Evolutionary conservation across 2,888 invertebrate species (phyloP).

Genomic region (Dryococelus australis): DNA sequence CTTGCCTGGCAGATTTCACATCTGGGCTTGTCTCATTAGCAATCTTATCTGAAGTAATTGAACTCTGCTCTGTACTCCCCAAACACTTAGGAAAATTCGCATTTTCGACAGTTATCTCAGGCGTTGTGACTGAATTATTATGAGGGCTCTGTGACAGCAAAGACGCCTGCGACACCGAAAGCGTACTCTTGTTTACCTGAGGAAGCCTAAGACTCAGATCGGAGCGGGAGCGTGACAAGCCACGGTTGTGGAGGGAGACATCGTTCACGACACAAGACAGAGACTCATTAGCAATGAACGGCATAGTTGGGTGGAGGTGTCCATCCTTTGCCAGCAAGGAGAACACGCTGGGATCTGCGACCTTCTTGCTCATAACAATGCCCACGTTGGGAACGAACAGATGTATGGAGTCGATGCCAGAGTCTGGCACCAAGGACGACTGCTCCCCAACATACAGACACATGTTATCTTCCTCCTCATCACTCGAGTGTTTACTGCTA

Average conservation of each 20-base stretch:
- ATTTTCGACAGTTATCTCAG: constrained; percentile 68
- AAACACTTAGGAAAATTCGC: neutral
- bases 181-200: constrained; percentile 7
- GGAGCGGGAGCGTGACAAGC: constrained; percentile 47
- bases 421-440: neutral
- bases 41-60: neutral
- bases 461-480: constrained; percentile 41
- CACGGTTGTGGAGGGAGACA: constrained; percentile 48
- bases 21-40: neutral
- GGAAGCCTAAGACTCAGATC: constrained; percentile 43
- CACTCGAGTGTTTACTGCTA: constrained; percentile 39
- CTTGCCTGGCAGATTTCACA: neutral
- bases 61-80: neutral
- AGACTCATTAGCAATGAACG: constrained; percentile 57
- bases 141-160: constrained; percentile 49
- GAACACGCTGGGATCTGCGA: constrained; percentile 32
- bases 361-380: constrained; percentile 64
- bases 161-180: constrained; percentile 33
- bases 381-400: constrained; percentile 71
- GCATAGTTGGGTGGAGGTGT: constrained; percentile 39
- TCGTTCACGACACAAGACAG: constrained; percentile 58
- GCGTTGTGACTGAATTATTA: constrained; percentile 63
- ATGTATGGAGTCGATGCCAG: constrained; percentile 57
- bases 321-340: constrained; percentile 26
- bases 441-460: neutral